Conservation (phyloP, 2,797 vertebrate species). For the Peromyscus eremicus region DNA sequence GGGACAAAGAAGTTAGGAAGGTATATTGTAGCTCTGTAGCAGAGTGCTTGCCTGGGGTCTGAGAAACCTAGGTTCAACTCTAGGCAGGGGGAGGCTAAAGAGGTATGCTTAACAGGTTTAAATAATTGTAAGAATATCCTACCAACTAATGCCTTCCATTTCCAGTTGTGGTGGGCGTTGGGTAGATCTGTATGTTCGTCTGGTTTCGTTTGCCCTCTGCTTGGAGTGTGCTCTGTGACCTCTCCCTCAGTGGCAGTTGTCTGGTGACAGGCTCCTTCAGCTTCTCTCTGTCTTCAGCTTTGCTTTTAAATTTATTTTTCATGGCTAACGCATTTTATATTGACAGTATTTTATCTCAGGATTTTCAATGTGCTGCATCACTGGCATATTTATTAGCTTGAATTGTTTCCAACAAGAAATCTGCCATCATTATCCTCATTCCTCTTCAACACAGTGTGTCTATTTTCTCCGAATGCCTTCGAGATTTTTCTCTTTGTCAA, state of each 20-base stretch:
- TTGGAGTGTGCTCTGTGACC: not conserved
- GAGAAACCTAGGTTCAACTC: not conserved
- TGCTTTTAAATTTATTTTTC: constrained; percentile 44
- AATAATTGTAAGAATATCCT: not conserved
- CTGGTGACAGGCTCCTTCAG: not conserved
- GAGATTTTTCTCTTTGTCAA: not conserved
- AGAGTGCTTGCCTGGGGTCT: not conserved
- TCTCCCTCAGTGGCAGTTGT: not conserved
- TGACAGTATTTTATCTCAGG: not conserved
- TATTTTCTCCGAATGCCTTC: not conserved
- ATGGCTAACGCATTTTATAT: constrained; percentile 16
- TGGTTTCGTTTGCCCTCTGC: not conserved
- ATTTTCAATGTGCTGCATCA: not conserved
- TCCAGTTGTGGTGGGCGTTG: not conserved
- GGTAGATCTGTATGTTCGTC: not conserved
- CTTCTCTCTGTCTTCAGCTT: not conserved
- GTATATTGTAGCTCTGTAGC: not conserved
- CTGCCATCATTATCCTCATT: not conserved
- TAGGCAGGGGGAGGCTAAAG: no score
- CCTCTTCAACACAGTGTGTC: not conserved
- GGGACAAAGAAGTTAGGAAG: not conserved
- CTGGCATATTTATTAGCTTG: not conserved
- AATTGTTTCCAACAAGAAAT: constrained; percentile 49
- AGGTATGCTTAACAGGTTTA: not conserved
- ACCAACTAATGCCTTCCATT: not conserved